A percentile compares a stretch with the other conserved stretches of the same genome.
These are phyloP conservation scores for Drosophila putrida DNA, from an alignment of 2,888 invertebrate species.

Conservation along the genomic window DNA sequence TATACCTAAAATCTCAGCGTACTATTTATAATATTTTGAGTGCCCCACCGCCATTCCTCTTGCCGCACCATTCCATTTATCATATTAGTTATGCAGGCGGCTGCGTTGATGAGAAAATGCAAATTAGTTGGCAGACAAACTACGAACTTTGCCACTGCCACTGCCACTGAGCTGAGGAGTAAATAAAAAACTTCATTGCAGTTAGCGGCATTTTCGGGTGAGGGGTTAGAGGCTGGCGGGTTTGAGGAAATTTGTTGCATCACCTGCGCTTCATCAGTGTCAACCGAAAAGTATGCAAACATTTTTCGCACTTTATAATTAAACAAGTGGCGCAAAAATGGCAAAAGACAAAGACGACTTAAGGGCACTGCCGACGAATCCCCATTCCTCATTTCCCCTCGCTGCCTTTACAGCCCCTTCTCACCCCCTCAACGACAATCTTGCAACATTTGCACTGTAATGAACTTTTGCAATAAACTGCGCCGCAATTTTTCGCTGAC, in stretches of 20 bases:
- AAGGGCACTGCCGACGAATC: constrained; percentile 36
- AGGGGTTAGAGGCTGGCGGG: background rate
- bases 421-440: constrained; percentile 38
- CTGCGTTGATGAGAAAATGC: constrained; percentile 78
- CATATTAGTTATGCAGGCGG: constrained; percentile 75
- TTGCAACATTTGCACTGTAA: constrained; percentile 79
- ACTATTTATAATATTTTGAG: constrained; percentile 69
- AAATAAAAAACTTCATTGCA: constrained; percentile 58
- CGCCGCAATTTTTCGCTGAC: constrained; percentile 80
- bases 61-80: constrained; percentile 1
- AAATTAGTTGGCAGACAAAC: constrained; percentile 75
- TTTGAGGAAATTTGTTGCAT: constrained; percentile 40
- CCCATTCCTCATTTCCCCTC: background rate
- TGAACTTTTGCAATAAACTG: constrained; percentile 81
- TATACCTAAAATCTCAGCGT: constrained; percentile 56
- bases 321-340: constrained; percentile 66
- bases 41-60: background rate
- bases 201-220: constrained; percentile 19
- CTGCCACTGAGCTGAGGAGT: constrained; percentile 30
- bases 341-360: constrained; percentile 65
- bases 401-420: background rate
- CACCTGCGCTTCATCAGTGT: constrained; percentile 79
- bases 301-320: constrained; percentile 81
- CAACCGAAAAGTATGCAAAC: constrained; percentile 78
- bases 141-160: constrained; percentile 67